These are phyloP conservation scores for Prionace glauca DNA, from an alignment of 2,797 vertebrate genomes.

Conservation along the genomic window DNA sequence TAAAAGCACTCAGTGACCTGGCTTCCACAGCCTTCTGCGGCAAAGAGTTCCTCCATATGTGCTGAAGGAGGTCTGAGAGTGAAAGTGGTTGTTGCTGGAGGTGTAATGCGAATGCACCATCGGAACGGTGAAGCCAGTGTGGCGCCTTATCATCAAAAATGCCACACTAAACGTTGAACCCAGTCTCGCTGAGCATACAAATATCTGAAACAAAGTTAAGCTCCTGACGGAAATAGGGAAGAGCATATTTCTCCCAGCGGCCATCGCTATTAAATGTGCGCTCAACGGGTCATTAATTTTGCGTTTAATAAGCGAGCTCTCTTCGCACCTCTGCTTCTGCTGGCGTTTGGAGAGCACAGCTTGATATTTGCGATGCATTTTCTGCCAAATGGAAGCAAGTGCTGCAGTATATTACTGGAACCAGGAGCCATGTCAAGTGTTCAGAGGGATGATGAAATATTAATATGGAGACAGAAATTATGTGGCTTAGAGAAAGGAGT, in stretches of 20 bases:
- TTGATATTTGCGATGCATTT: slow-evolving; percentile 58
- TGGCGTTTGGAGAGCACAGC: slow-evolving; percentile 50
- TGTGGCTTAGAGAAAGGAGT: slow-evolving; percentile 65
- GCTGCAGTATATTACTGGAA: slow-evolving; percentile 64
- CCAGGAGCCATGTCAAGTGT: slow-evolving; percentile 62
- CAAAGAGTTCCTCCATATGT: too few relatives aligned
- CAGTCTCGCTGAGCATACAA: slow-evolving; percentile 51
- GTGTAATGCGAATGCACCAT: background rate
- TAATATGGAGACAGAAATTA: slow-evolving; percentile 74
- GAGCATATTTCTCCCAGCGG: slow-evolving; percentile 58
- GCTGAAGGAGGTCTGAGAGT: background rate
- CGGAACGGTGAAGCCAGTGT: slow-evolving; percentile 42
- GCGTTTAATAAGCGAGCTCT: slow-evolving; percentile 60
- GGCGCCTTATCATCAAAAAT: slow-evolving; percentile 44
- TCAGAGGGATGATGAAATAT: slow-evolving; percentile 75
- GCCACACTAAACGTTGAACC: slow-evolving; percentile 50
- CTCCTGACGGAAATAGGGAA: slow-evolving; percentile 46
- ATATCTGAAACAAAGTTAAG: slow-evolving; percentile 48
- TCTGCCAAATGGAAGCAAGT: slow-evolving; percentile 55
- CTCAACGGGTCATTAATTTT: slow-evolving; percentile 67
- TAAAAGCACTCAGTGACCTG: too few relatives aligned
- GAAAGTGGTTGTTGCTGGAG: background rate
- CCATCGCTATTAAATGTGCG: slow-evolving; percentile 58
- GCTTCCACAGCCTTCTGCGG: too few relatives aligned
- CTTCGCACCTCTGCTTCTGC: slow-evolving; percentile 50